These are phyloP conservation scores for Stercorarius parasiticus DNA, from an alignment of 2,113 vertebrate genomes.

Conservation along the genomic window DNA sequence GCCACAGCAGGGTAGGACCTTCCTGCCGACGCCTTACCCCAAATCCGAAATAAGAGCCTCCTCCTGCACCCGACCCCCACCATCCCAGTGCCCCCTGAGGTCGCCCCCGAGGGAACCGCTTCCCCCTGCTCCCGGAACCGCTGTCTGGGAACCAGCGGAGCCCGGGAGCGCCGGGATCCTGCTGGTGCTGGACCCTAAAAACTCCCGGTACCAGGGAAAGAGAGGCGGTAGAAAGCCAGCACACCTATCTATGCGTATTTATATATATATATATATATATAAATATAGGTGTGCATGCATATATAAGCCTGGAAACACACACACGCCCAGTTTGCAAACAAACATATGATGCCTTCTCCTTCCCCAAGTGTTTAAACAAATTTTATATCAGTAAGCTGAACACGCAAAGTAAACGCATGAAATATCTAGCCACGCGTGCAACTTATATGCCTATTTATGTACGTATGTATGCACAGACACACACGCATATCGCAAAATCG, in stretches of 20 bases:
- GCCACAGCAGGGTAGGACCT: background rate
- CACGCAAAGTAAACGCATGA: fast-evolving
- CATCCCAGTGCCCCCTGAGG: background rate
- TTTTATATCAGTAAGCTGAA: background rate
- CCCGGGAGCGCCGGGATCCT: fast-evolving
- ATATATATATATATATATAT: fast-evolving
- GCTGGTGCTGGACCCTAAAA: background rate
- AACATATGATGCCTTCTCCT: background rate
- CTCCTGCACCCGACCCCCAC: fast-evolving
- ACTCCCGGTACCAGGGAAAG: background rate
- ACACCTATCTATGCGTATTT: fast-evolving
- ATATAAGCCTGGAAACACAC: fast-evolving
- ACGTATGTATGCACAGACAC: too few species aligned
- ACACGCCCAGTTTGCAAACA: background rate
- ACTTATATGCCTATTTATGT: fast-evolving
- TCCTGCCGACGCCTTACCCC: background rate
- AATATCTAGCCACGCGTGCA: fast-evolving
- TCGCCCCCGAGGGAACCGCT: background rate
- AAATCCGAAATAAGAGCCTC: background rate
- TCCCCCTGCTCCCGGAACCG: background rate
- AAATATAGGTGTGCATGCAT: fast-evolving
- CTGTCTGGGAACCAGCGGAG: background rate
- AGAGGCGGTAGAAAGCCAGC: fast-evolving
- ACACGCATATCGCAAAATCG: background rate
- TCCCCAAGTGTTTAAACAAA: fast-evolving